Evolutionary conservation across 2,888 invertebrate species (phyloP), one percentile per base, ranked within the genome.

Genomic region (Exocentrus adspersus): DNA sequence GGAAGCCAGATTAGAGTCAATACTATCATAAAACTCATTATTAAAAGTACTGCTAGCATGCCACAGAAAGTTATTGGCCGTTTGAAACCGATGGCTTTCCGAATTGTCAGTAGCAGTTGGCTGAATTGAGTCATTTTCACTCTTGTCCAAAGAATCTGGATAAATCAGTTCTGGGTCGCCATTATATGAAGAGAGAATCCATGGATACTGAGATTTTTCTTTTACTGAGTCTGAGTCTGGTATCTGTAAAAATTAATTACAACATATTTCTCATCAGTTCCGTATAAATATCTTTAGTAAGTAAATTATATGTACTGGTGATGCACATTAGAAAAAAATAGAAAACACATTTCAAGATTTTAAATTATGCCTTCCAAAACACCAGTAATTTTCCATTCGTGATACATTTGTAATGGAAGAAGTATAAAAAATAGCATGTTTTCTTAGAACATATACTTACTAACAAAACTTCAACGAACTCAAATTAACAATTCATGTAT

Each of bases 1-100:
- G 64, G 74, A 73, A 52, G 75, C 75, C 69, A 80, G 72, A 58
- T 80, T 79, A 46, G 85, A 87, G 78, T 88, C 87, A 80, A 91
- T 89, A 80, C 90, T 90, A 80, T 91, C 90, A 78, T 90, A 90
- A 79, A 88, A 90, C 61, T 81, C 81, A 58, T 71, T 75, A 19
- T 67, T 77, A 80, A 85, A 73, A 5, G 62, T 51, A 67, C 75
- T 48, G 75, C 78, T 78, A 72, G 80, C 65, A 72, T 80, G 82
- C 89, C 85, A 90, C 75, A 85, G 84, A 76, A 82, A 87, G 76
- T 83, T 88, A 79, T 83, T 86, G 72, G 83, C 84, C 46, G 84
- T 85, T 68, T 84, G 83, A 69, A 81, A 82, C 41, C 77, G 71
- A 50, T 72, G 74, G 62, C 71, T 72, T 45, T 75, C 77, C 24